A percentile compares a stretch with the other conserved stretches of the same genome.
phyloP scores from a whole-genome alignment of 2,797 vertebrate species.

The Gymnoscopelus microlampas region DNA sequence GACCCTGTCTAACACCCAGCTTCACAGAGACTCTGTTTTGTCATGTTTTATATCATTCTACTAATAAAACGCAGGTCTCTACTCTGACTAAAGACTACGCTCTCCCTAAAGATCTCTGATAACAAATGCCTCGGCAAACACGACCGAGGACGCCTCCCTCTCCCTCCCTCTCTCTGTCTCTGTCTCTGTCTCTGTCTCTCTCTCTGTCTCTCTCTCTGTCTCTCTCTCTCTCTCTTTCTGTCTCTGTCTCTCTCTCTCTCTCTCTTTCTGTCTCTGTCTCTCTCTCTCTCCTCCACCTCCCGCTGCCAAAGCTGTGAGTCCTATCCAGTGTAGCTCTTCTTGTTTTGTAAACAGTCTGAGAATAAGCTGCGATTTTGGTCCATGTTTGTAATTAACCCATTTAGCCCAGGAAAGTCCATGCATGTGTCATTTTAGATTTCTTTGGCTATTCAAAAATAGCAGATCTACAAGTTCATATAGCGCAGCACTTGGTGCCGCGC shows the following conservation, averaged over 20 bases:
- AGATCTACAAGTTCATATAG: too few species aligned
- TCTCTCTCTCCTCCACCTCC: not conserved
- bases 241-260: too few species aligned
- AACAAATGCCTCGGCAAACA: constrained; percentile 70
- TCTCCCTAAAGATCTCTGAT: constrained; percentile 76
- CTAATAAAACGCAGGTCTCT: constrained; percentile 75
- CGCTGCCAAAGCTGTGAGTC: constrained; percentile 52
- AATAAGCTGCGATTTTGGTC: constrained; percentile 55
- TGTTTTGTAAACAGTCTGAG: constrained; percentile 66
- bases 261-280: too few species aligned
- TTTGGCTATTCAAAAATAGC: too few species aligned
- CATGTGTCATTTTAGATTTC: too few species aligned
- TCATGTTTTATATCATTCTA: constrained; percentile 86
- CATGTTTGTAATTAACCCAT: constrained; percentile 54
- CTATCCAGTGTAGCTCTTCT: constrained; percentile 58
- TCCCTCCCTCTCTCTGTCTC: constrained; percentile 20
- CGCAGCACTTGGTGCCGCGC: too few species aligned
- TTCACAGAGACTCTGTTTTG: constrained; percentile 81
- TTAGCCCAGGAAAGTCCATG: too few species aligned
- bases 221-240: constrained; percentile 4
- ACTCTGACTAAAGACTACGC: constrained; percentile 79
- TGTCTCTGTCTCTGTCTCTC: constrained; percentile 6
- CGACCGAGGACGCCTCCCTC: constrained; percentile 53
- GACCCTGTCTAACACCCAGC: constrained; percentile 78
- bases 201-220: constrained; percentile 5